Percentiles rank a stretch among this genome's conserved stretches.
phyloP scores from a whole-genome alignment of 2,888 invertebrate genomes.

The Phalera bucephala region DNA sequence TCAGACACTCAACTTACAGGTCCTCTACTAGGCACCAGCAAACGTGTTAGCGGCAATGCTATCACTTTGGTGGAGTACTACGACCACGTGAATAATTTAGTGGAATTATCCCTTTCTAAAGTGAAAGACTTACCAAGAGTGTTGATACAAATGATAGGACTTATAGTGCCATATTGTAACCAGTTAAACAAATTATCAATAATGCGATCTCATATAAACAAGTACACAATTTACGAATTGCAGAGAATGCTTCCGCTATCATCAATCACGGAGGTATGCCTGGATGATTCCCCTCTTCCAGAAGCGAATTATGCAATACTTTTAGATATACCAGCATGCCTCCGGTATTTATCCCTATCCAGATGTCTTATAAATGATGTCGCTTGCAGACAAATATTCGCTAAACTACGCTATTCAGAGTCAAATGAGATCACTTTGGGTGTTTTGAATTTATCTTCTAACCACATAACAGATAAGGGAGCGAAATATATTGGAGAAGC shows the following conservation, averaged over 20 bases:
- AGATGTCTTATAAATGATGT: slow-evolving; percentile 51
- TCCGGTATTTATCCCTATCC: slow-evolving; percentile 45
- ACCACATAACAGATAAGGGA: slow-evolving; percentile 58
- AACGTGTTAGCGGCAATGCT: slow-evolving; percentile 3
- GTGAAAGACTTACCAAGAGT: slow-evolving; percentile 29
- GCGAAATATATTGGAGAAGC: slow-evolving; percentile 46
- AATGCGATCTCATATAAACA: slow-evolving; percentile 35
- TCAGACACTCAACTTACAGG: not conserved
- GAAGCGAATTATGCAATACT: slow-evolving; percentile 43
- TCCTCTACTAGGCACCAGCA: not conserved
- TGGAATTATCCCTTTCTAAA: slow-evolving; percentile 40
- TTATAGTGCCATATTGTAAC: slow-evolving; percentile 34
- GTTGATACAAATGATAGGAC: slow-evolving; percentile 42
- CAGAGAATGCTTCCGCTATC: slow-evolving; percentile 41
- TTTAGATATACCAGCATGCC: slow-evolving; percentile 26
- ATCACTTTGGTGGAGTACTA: slow-evolving; percentile 37
- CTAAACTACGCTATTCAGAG: slow-evolving; percentile 29
- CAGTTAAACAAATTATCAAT: slow-evolving; percentile 41
- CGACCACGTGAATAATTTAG: slow-evolving; percentile 37
- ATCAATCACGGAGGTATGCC: slow-evolving; percentile 45
- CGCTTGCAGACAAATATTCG: slow-evolving; percentile 40
- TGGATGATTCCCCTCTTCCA: slow-evolving; percentile 43
- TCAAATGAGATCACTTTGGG: slow-evolving; percentile 41
- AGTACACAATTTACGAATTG: slow-evolving; percentile 44
- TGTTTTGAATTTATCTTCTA: slow-evolving; percentile 55